phyloP scores from a whole-genome alignment of 2,888 invertebrate genomes.

The Blastobasis adustella region DNA sequence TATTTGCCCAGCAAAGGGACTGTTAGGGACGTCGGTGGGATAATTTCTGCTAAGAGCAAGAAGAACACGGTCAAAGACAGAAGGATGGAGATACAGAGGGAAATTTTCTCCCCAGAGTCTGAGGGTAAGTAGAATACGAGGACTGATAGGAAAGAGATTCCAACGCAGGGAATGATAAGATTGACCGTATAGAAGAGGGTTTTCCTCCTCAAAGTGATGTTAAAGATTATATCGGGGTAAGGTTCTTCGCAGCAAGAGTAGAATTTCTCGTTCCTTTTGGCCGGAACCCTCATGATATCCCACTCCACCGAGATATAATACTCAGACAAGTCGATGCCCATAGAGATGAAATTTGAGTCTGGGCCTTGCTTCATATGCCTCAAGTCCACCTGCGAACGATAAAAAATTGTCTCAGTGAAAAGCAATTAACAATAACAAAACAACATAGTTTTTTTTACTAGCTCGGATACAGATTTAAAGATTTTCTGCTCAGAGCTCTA shows the following conservation, averaged over 20 bases:
- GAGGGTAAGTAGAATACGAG: constrained; percentile 98
- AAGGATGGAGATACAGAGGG: constrained; percentile 94
- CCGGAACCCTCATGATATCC: constrained; percentile 96
- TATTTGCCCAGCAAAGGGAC: constrained; percentile 94
- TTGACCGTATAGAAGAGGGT: constrained; percentile 98
- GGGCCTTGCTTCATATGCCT: constrained; percentile 90
- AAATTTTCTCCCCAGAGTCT: constrained; percentile 98
- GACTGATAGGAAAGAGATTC: constrained; percentile 96
- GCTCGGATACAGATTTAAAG: too few relatives aligned
- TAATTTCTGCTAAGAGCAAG: constrained; percentile 93
- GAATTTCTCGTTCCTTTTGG: constrained; percentile 91
- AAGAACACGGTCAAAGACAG: constrained; percentile 96
- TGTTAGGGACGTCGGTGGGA: constrained; percentile 94
- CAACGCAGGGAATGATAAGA: constrained; percentile 97
- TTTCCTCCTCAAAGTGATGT: constrained; percentile 94
- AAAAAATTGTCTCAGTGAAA: too few relatives aligned
- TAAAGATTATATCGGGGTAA: constrained; percentile 98
- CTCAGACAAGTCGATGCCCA: constrained; percentile 94
- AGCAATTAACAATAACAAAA: constrained; percentile 13
- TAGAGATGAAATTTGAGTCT: constrained; percentile 90
- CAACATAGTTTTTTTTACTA: constrained; percentile 14
- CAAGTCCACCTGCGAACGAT: constrained; percentile 84
- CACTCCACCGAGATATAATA: constrained; percentile 98
- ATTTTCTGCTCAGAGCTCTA: too few relatives aligned
- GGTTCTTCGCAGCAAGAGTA: constrained; percentile 98